Base-by-base conservation (phyloP, 2,113 vertebrate species). In the Dasyornis broadbenti region DNA sequence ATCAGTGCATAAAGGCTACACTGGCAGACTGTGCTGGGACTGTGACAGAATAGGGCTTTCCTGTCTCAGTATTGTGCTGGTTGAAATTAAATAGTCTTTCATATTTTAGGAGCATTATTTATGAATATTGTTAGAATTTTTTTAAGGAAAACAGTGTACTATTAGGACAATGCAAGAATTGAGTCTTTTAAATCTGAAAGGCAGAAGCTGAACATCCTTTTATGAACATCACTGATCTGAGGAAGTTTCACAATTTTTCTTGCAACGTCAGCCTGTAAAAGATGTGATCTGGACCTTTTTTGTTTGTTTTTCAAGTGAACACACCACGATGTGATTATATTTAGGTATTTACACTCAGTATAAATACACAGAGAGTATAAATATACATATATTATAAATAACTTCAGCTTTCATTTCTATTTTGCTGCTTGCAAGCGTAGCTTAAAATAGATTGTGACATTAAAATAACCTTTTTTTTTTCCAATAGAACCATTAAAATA, bases 171-270 rank as follows among this genome's bases (percentile, higher is more conserved):
- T 52, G 33, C 27, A 79, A 44, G 9, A 60, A 27, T 14, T 72
- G 66, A 24, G 31, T 21, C 18, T 65, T 64, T n/a, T 47, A 28
- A 73, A 45, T 59, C 31, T 52, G 39, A 28, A 61, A 66, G 26
- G 19, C 40, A 87, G 35, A 68, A 47, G 30, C 42, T 85, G 47
- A 44, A 0, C 49, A 33, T 2, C 35, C 33, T 85, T 79, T 53
- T 21, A 0, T 49, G 31, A 49, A 28, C 0, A 0, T 22, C 30
- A 30, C 37, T 88, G 52, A 79, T 66, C 47, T 71, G 59, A 45
- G 35, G 35, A 89, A 77, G 52, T 57, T 90, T 68, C 28, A 33
- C n/a, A 24, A 63, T 19, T 71, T 63, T 75, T 53, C n/a, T 79
- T 61, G 49, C 49, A 49, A 9, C 33, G 61, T 54, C 52, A 77